Base-by-base conservation (phyloP, 1,140 invertebrate genomes). In the Glossosoma conforme region DNA sequence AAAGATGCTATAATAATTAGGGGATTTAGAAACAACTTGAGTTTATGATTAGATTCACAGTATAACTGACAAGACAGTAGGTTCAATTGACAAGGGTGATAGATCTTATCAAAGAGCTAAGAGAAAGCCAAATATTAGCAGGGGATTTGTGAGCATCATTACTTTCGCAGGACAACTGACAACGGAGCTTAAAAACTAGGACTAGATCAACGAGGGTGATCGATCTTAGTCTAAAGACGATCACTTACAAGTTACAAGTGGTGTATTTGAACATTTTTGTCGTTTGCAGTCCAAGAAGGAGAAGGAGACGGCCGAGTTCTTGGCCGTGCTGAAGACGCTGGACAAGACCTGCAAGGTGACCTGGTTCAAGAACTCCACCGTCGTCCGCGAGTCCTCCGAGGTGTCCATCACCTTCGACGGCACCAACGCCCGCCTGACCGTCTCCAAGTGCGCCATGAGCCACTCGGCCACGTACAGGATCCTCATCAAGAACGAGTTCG, bases 331-430 rank as follows among this genome's bases (percentile, higher is more conserved):
- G 2, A 78, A 83, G 56, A 80, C 80, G 43, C 69, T 77, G 2
- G 86, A 92, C 61, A 87, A 86, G 56, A 87, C 84, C 52, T 82
- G 86, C 49, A 86, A 81, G 58, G 79, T 93, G 15, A 85, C 80
- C n/a, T 94, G 91, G 91, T 90, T 86, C 63, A 91, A 85, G 78
- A 86, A 91, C 56, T 78, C 80, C 3, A 85, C 80, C 8, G 68
- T 85, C 1, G 79, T 93, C 13, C 82, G 79, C 52, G 82, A 88
- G 60, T 80, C 81, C 1, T 79, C 77, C 5, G 87, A 81, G 52
- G 81, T 86, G 10, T 76, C 75, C 36, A 77, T 75, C 8, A 80
- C 81, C 1, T 93, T 92, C 65, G 89, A 93, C 68, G 89, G 89
- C n/a, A 83, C 80, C 28, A 83, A 82, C 24, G 86, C 88, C 19